phyloP scores from a whole-genome alignment of 2,888 invertebrate genomes.

The Antheraea yamamai region DNA sequence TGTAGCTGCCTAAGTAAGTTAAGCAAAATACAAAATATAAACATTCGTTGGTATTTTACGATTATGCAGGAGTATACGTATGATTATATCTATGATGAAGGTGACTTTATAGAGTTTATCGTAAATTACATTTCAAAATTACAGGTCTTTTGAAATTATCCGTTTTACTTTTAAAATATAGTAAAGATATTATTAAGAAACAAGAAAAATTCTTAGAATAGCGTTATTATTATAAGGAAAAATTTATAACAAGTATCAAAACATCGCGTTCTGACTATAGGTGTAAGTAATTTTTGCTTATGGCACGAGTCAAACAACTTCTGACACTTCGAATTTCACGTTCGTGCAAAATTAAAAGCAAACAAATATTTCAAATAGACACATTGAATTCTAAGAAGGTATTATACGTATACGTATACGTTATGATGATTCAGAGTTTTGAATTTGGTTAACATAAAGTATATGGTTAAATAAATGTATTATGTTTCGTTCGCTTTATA shows the following conservation, averaged over 20 bases:
- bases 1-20: background rate
- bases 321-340: conserved; percentile 63
- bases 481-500: background rate
- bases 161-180: background rate
- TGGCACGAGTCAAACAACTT: conserved; percentile 61
- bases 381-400: background rate
- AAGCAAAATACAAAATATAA: too few relatives aligned
- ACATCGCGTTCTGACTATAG: conserved; percentile 21
- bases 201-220: background rate
- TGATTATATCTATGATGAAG: too few relatives aligned
- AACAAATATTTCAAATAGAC: background rate
- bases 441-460: background rate
- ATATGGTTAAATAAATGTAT: background rate
- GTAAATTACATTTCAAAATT: background rate
- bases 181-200: background rate
- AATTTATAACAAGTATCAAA: conserved; percentile 16
- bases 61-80: too few relatives aligned
- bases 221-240: too few relatives aligned
- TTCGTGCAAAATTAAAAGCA: conserved; percentile 42
- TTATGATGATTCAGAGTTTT: background rate
- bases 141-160: background rate
- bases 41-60: too few relatives aligned
- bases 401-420: too few relatives aligned
- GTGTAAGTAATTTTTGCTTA: conserved; percentile 34
- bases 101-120: too few relatives aligned